Evolutionary conservation across 1,140 invertebrate genomes (phyloP).

Genomic region (Caenorhabditis brenneri): DNA sequence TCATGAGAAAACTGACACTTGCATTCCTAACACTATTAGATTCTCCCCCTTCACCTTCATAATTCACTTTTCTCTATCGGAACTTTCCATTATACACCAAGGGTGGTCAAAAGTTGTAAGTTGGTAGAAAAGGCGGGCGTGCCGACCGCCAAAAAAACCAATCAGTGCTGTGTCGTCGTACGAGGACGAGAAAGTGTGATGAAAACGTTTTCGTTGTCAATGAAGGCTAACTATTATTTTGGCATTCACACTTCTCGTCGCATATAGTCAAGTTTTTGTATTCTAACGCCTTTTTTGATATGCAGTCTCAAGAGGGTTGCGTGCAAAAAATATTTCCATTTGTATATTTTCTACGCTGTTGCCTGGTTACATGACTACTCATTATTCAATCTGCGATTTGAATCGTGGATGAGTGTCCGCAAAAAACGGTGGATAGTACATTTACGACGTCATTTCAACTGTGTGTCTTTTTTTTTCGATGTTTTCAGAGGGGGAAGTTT

Average conservation of each 20-base stretch:
- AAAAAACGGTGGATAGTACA: too few relatives aligned
- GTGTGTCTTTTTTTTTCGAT: too few relatives aligned
- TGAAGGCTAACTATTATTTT: constrained; percentile 1
- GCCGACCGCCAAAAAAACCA: constrained; percentile 36
- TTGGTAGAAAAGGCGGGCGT: background rate
- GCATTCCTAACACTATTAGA: constrained; percentile 40
- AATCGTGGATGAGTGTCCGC: too few relatives aligned
- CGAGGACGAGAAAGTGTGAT: background rate
- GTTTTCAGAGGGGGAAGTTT: too few relatives aligned
- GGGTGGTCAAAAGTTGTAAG: background rate
- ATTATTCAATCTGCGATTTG: too few relatives aligned
- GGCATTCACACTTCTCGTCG: background rate
- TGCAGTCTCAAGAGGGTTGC: too few relatives aligned
- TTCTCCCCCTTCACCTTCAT: background rate
- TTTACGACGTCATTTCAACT: too few relatives aligned
- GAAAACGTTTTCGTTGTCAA: background rate
- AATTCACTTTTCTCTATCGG: background rate
- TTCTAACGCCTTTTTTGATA: background rate
- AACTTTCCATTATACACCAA: background rate
- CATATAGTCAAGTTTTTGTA: background rate
- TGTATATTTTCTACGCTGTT: too few relatives aligned
- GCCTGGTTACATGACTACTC: too few relatives aligned
- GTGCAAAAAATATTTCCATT: too few relatives aligned
- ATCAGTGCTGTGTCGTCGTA: constrained; percentile 23
- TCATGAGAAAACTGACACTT: too few relatives aligned